A percentile compares a stretch with the other conserved stretches of the same genome.
Evolutionary conservation across 2,888 invertebrate genomes (phyloP).

Genomic region (Drosophila austrosaltans): DNA sequence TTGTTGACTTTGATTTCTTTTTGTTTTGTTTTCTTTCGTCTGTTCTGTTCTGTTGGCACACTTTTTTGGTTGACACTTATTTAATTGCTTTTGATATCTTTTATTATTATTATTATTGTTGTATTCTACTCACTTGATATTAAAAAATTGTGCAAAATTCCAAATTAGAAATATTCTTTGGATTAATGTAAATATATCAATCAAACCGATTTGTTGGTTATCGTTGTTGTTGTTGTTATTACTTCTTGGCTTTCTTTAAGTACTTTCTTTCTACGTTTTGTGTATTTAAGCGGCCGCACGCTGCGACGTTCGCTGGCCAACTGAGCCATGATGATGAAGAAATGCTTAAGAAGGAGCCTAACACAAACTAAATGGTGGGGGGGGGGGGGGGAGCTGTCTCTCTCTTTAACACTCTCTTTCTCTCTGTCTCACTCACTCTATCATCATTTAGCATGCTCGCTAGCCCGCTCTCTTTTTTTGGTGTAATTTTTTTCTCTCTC

Average conservation of each 20-base stretch:
- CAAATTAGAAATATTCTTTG: background rate
- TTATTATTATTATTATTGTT: slow-evolving; percentile 12
- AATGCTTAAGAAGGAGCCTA: slow-evolving; percentile 28
- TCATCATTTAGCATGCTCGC: too few species aligned
- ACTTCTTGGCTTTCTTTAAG: slow-evolving; percentile 45
- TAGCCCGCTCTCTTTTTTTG: slow-evolving; percentile 21
- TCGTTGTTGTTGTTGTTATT: slow-evolving; percentile 14
- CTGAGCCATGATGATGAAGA: slow-evolving; percentile 54
- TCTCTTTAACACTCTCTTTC: slow-evolving; percentile 16
- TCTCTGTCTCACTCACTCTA: slow-evolving; percentile 1
- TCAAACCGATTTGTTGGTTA: slow-evolving; percentile 11
- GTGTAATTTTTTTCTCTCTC: background rate
- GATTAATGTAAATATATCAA: slow-evolving; percentile 24
- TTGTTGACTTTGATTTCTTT: slow-evolving; percentile 65
- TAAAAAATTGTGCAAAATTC: slow-evolving; percentile 11
- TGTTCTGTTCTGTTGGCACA: slow-evolving; percentile 59
- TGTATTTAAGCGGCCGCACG: slow-evolving; percentile 55
- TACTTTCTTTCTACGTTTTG: slow-evolving; percentile 67
- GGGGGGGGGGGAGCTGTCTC: background rate
- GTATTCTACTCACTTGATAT: slow-evolving; percentile 37
- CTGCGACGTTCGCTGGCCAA: slow-evolving; percentile 66
- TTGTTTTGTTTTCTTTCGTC: slow-evolving; percentile 30
- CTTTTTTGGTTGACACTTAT: slow-evolving; percentile 44
- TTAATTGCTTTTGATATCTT: background rate
- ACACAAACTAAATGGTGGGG: background rate